These are phyloP conservation scores for Alcedo quadribrachys DNA, from an alignment of 2,797 vertebrate genomes.

Conservation along the genomic window DNA sequence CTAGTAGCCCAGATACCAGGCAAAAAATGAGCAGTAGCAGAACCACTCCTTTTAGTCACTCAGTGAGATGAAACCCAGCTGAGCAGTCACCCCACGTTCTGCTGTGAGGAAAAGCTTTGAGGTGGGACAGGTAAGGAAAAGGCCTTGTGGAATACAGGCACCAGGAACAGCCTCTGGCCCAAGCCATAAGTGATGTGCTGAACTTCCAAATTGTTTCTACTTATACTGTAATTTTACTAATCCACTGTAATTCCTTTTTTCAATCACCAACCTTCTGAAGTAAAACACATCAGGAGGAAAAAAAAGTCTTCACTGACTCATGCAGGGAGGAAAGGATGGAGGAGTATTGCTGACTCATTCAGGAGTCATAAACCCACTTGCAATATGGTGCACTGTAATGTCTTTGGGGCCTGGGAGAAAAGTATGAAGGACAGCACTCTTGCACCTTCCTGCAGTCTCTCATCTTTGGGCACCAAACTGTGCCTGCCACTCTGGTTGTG, in stretches of 20 bases:
- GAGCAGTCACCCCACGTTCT: not conserved
- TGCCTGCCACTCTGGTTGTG: not conserved
- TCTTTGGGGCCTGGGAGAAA: not conserved
- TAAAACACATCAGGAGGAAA: not conserved
- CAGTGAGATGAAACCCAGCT: not conserved
- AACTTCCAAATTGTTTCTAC: not conserved
- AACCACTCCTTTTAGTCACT: not conserved
- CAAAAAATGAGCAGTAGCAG: not conserved
- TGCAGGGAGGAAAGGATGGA: slow-evolving; percentile 13
- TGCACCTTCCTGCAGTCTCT: not conserved
- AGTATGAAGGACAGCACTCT: not conserved
- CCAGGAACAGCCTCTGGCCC: not conserved
- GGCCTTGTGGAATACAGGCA: not conserved
- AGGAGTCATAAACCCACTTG: slow-evolving; percentile 38
- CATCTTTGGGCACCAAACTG: not conserved
- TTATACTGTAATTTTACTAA: not conserved
- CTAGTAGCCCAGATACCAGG: not conserved
- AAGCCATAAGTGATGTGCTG: not conserved
- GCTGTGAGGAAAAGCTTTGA: not conserved
- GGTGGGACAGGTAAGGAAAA: not conserved
- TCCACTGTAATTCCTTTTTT: not conserved
- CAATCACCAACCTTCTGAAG: slow-evolving; percentile 4
- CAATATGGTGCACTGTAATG: slow-evolving; percentile 18
- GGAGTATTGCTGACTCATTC: slow-evolving; percentile 55
- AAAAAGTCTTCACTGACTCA: slow-evolving; percentile 40